These are phyloP conservation scores for Rhea americana DNA, from an alignment of 2,113 vertebrate species.

Conservation along the genomic window DNA sequence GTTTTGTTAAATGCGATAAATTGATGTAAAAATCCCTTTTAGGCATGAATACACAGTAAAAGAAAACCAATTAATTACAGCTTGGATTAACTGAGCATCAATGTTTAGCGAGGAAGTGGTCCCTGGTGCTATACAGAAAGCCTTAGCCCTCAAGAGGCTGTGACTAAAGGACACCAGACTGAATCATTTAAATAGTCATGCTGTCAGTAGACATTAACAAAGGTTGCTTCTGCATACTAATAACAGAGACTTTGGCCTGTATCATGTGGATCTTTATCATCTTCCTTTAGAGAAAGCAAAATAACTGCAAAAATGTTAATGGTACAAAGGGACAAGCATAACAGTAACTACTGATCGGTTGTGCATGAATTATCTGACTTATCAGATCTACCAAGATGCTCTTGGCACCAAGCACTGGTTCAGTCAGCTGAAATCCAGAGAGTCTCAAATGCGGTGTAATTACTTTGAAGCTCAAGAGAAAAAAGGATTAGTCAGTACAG, in stretches of 20 bases:
- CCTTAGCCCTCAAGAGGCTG: neutral
- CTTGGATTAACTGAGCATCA: constrained; percentile 19
- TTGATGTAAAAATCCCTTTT: constrained; percentile 7
- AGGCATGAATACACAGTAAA: constrained; percentile 8
- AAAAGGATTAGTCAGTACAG: neutral
- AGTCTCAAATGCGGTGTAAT: neutral
- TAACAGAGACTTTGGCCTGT: neutral
- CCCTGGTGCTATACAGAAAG: constrained; percentile 24
- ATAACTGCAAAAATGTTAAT: neutral
- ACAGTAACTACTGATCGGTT: neutral
- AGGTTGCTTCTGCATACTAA: constrained; percentile 5
- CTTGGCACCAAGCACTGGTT: neutral
- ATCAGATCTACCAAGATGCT: neutral
- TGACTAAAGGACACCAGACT: constrained; percentile 29
- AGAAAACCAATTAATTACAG: constrained; percentile 41
- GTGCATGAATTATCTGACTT: neutral
- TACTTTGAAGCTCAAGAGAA: neutral
- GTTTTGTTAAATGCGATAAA: constrained; percentile 27
- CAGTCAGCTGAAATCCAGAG: neutral
- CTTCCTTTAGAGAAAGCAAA: neutral
- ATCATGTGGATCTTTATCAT: neutral
- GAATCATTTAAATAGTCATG: neutral
- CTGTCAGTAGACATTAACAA: neutral
- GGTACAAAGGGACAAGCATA: neutral
- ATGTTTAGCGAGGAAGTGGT: constrained; percentile 8